Base-by-base conservation (phyloP, 1,140 invertebrate species). In the Zaprionus nigranus region DNA sequence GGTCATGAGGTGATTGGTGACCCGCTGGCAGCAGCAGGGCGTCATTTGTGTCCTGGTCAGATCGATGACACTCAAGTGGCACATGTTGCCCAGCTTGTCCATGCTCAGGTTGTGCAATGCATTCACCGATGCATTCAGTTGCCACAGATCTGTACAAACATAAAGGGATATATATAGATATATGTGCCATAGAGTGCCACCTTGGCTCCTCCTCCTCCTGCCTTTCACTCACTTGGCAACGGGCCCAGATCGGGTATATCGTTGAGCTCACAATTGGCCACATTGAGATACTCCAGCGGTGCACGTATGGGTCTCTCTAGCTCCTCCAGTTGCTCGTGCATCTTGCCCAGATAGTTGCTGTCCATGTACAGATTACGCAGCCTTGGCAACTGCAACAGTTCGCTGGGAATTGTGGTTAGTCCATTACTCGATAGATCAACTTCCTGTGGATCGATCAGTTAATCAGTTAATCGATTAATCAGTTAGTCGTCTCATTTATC, bases 351-450 rank as follows among this genome's bases (percentile, higher is more conserved):
- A 7, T 93, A 93, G 84, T 95, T 95, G 54, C 94, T 93, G 62
- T 93, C 93, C 12, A 95, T 91, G 74, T 95, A 95, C 12, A 95
- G 78, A 79, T 94, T 94, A 76, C 94, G 93, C 71, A 95, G 82
- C 3, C 93, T 93, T 0, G 94, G 94, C 74, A 95, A 66, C 65
- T 94, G 93, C 38, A 95, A 94, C 60, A 95, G 91, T 26, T 93
- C 91, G 49, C 93, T 80, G 28, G 95, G 94, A 56, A 95, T 90
- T 63, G 93, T 93, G 17, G 93, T 82, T n/a, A 95, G 93, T 5
- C 93, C 94, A 90, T 95, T 95, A 76, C 93, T 94, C 9, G 94
- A 94, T 30, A 95, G 93, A 92, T 95, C 94, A 38, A 95, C 82
- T 59, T 94, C 94, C 92, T 94, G 77, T 62, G 53, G 22, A 70